A percentile compares a stretch with the other conserved stretches of the same genome.
These are phyloP conservation scores for Troides helena DNA, from an alignment of 2,888 invertebrate genomes.

Conservation along the genomic window DNA sequence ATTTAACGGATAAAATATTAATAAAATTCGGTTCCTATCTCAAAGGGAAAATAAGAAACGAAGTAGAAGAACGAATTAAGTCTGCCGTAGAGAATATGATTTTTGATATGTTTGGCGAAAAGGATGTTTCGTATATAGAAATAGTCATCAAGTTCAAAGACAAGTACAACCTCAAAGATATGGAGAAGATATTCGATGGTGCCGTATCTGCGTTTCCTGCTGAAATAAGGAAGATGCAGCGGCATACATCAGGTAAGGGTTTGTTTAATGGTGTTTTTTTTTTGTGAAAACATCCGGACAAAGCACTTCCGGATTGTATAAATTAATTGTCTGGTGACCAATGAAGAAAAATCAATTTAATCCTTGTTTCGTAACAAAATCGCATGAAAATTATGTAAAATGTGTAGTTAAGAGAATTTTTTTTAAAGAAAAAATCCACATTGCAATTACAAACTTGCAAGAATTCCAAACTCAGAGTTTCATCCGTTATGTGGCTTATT, in stretches of 20 bases:
- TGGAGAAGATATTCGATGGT: slow-evolving; percentile 54
- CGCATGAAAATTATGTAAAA: too few relatives aligned
- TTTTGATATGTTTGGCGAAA: slow-evolving; percentile 56
- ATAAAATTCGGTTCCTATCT: slow-evolving; percentile 46
- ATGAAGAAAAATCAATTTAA: not conserved
- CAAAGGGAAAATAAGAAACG: slow-evolving; percentile 41
- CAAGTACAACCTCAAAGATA: slow-evolving; percentile 48
- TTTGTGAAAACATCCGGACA: not conserved
- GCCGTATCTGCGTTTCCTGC: slow-evolving; percentile 53
- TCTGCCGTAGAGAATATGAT: slow-evolving; percentile 45
- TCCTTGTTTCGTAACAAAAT: not conserved
- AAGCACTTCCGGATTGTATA: not conserved
- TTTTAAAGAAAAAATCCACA: too few relatives aligned
- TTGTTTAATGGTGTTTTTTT: slow-evolving; percentile 23
- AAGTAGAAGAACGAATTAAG: slow-evolving; percentile 51
- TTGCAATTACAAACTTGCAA: too few relatives aligned
- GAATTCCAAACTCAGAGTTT: too few relatives aligned
- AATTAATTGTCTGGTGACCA: not conserved
- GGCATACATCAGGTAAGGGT: slow-evolving; percentile 59
- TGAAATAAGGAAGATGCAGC: slow-evolving; percentile 49
- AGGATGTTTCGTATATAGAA: slow-evolving; percentile 63
- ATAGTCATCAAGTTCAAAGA: slow-evolving; percentile 61
- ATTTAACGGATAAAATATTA: slow-evolving; percentile 53
- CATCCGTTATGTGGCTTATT: too few relatives aligned
- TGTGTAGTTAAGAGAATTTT: too few relatives aligned